A percentile compares a stretch with the other conserved stretches of the same genome.
These are phyloP conservation scores for Sepiola atlantica DNA, from an alignment of 2,888 invertebrate genomes.

Conservation along the genomic window DNA sequence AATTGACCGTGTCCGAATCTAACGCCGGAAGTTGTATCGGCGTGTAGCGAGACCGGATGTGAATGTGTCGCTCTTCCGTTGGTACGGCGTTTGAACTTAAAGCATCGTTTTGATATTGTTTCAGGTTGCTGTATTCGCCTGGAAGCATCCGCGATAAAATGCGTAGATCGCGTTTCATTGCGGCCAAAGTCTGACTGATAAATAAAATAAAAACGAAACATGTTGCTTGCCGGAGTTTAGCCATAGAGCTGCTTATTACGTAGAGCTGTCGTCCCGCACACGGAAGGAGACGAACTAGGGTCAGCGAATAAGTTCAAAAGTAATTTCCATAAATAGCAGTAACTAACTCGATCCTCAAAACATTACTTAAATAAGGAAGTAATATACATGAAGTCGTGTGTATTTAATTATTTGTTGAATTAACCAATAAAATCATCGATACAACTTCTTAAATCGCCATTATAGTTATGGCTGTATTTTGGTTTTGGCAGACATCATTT, in stretches of 20 bases:
- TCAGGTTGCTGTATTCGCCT: constrained; percentile 56
- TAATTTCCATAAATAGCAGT: neutral
- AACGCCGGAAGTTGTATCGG: constrained; percentile 58
- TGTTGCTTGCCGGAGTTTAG: neutral
- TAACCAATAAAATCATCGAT: neutral
- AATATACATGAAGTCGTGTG: too few relatives aligned
- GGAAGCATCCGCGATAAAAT: constrained; percentile 55
- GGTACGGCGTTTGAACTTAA: constrained; percentile 34
- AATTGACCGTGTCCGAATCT: constrained; percentile 56
- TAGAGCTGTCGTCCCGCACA: neutral
- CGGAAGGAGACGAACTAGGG: neutral
- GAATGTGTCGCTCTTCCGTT: constrained; percentile 39
- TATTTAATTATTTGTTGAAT: neutral
- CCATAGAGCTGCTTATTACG: constrained; percentile 33
- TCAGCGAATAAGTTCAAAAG: neutral
- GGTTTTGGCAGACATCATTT: neutral
- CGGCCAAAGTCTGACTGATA: neutral
- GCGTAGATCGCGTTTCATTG: constrained; percentile 41
- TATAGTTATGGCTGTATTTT: neutral
- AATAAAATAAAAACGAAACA: constrained; percentile 5
- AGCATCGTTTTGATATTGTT: constrained; percentile 51
- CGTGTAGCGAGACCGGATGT: constrained; percentile 55
- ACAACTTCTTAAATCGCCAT: neutral
- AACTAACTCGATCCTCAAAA: neutral
- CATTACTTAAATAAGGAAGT: neutral